Percentiles rank a stretch among this genome's conserved stretches.
These are phyloP conservation scores for Strigops habroptila DNA, from an alignment of 2,113 vertebrate genomes.

Conservation along the genomic window DNA sequence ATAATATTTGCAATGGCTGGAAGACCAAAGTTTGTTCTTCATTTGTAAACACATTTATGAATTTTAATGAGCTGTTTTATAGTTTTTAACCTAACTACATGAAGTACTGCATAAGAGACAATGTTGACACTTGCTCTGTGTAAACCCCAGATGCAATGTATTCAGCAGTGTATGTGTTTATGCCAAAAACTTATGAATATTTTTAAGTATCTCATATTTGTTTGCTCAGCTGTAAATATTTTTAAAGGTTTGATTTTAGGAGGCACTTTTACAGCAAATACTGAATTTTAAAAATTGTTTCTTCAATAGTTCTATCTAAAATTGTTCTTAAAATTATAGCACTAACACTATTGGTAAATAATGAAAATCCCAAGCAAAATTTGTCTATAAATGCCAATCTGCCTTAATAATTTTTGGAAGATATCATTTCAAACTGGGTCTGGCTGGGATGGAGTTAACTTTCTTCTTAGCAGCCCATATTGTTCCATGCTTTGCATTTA, in stretches of 20 bases:
- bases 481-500: not conserved
- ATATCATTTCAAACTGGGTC: accelerated
- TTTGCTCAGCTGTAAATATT: not conserved
- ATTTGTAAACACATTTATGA: not conserved
- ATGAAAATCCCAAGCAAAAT: not conserved
- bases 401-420: not conserved
- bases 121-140: not conserved
- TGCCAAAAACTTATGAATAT: not conserved
- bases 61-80: not conserved
- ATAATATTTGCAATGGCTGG: not conserved
- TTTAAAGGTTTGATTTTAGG: not conserved
- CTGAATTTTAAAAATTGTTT: not conserved
- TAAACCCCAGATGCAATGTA: not conserved
- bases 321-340: not conserved
- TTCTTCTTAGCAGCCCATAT: not conserved
- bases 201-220: not conserved
- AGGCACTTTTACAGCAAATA: not conserved
- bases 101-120: not conserved
- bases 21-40: not conserved
- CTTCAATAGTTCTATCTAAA: not conserved
- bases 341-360: not conserved
- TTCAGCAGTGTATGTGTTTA: not conserved
- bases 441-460: not conserved
- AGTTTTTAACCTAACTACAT: not conserved
- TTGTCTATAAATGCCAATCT: not conserved